Percentiles rank a stretch among this genome's conserved stretches.
Evolutionary conservation across 2,888 invertebrate genomes (phyloP).

Genomic region (Spodoptera littoralis): DNA sequence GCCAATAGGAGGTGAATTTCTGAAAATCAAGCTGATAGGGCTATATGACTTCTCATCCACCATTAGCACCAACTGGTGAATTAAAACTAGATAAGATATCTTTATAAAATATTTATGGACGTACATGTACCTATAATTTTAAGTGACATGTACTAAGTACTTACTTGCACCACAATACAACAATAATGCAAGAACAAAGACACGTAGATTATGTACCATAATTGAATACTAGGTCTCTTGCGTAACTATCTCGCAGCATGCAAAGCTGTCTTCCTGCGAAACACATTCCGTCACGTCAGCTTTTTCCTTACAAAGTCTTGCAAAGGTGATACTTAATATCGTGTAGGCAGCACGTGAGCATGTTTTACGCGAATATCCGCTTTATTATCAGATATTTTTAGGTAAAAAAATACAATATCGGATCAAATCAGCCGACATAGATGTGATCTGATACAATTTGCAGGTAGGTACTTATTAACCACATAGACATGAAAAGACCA

Average conservation of each 20-base stretch:
- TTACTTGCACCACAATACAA: constrained; percentile 20
- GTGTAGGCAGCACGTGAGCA: constrained; percentile 34
- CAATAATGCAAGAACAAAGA: constrained; percentile 27
- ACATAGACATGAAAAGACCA: background rate
- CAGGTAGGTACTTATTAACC: constrained; percentile 4
- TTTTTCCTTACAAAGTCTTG: constrained; percentile 63
- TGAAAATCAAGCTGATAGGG: too few relatives aligned
- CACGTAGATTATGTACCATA: constrained; percentile 46
- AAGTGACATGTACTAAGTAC: constrained; percentile 7
- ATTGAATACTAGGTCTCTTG: constrained; percentile 61
- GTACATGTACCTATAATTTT: constrained; percentile 10
- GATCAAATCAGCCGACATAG: constrained; percentile 19
- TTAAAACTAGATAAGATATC: background rate
- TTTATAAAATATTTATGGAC: background rate
- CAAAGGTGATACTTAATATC: constrained; percentile 47
- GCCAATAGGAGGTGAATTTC: too few relatives aligned
- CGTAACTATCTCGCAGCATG: constrained; percentile 64
- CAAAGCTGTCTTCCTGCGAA: constrained; percentile 63
- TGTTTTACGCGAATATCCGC: constrained; percentile 30
- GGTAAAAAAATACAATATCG: constrained; percentile 17
- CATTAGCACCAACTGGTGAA: too few relatives aligned
- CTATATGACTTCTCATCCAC: too few relatives aligned
- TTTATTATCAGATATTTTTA: constrained; percentile 24
- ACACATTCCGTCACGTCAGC: constrained; percentile 69
- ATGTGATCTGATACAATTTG: constrained; percentile 14